A percentile compares a stretch with the other conserved stretches of the same genome.
These are phyloP conservation scores for Maccullochella peelii DNA, from an alignment of 2,113 vertebrate genomes.

Conservation along the genomic window DNA sequence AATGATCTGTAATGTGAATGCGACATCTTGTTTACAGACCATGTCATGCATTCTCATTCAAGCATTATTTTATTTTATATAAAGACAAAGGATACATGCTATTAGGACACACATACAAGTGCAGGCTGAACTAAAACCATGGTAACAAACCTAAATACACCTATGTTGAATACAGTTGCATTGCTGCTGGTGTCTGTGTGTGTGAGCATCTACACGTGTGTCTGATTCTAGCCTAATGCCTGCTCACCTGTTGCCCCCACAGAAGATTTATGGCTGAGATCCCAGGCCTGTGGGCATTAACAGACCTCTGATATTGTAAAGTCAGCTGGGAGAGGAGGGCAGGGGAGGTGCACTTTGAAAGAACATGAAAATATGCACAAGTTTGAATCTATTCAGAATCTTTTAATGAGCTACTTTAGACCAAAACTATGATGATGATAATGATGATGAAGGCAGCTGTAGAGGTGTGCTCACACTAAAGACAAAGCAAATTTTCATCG, in stretches of 20 bases:
- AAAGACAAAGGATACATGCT: neutral
- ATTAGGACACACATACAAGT: neutral
- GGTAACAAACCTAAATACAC: neutral
- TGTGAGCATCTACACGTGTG: neutral
- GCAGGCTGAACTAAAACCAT: neutral
- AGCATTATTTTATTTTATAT: neutral
- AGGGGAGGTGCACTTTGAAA: neutral
- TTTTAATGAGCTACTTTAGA: neutral
- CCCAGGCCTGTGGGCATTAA: constrained; percentile 30
- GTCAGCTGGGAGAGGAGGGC: neutral
- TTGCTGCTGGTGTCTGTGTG: neutral
- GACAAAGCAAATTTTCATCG: neutral
- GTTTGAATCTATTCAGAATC: neutral
- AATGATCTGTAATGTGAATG: neutral
- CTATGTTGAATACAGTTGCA: neutral
- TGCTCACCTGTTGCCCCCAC: constrained; percentile 16
- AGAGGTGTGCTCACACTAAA: too few species aligned
- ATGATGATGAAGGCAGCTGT: neutral
- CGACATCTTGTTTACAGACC: neutral
- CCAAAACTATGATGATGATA: neutral
- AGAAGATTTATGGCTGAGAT: constrained; percentile 50
- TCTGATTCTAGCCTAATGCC: constrained; percentile 1
- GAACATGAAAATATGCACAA: neutral
- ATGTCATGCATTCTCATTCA: too few species aligned
- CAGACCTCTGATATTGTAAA: constrained; percentile 29